Evolutionary conservation across 2,797 vertebrate genomes (phyloP), one percentile per base, ranked within the genome.

Genomic region (Clarias platycephalus): DNA sequence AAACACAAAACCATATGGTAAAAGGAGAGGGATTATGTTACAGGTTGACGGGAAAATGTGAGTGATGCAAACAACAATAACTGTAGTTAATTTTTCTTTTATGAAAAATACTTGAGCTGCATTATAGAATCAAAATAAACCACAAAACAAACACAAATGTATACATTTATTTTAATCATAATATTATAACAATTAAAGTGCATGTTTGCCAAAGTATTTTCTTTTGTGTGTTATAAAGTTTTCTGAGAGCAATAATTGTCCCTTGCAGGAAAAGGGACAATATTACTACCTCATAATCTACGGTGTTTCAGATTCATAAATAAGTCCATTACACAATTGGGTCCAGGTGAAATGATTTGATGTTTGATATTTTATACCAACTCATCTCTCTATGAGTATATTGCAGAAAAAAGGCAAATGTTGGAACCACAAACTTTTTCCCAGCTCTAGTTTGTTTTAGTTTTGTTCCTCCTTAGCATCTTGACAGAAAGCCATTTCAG

Each of bases 1-100:
- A 89, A 93, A 89, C 87, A 89, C 80, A 92, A 91, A 92, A 91
- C 88, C 82, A 66, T 89, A 83, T 87, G 90, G 87, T 89, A 89
- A 87, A 89, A 82, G 80, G 83, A 74, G 0, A n/a, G 5, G 89
- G 89, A 88, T 94, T 88, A 75, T 74, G 68, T 93, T 94, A 90
- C 91, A 91, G 82, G 83, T 0, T 6, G 84, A 75, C 40, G 75
- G 49, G 82, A 89, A 85, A 89, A 90, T 58, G 13, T 89, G 90
- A 94, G 88, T 89, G 88, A 93, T 93, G 91, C 84, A 88, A 93
- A 92, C 89, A 92, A 93, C 91, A 93, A 93, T 92, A 93, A 88
- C 80, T 63, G 86, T 89, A 88, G 92, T 92, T 91, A 86, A 92
- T 92, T 93, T 94, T 91, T 92, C 90, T 92, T 92, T 91, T 91